Conservation (phyloP, 2,888 invertebrate genomes). For the Oxytorus armatus region DNA sequence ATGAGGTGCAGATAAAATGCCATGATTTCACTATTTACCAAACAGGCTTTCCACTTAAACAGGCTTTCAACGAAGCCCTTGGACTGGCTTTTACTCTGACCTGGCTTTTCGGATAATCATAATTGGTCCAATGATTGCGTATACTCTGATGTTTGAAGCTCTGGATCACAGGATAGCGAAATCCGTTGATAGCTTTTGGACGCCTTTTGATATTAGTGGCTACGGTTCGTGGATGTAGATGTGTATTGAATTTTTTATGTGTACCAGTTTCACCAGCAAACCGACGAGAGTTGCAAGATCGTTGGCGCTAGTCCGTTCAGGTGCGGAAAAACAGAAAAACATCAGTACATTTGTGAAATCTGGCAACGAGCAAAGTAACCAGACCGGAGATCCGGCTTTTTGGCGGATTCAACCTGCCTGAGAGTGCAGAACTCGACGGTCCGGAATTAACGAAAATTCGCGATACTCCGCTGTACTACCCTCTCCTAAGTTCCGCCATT, state of each 20-base stretch:
- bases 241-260: neutral
- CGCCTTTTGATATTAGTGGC: neutral
- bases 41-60: neutral
- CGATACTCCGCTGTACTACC: neutral
- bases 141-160: neutral
- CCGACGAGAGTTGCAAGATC: constrained; percentile 5
- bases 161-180: neutral
- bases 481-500: constrained; percentile 12
- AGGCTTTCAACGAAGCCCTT: neutral
- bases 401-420: constrained; percentile 38
- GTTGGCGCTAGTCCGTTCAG: constrained; percentile 20
- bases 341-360: constrained; percentile 52
- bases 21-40: neutral
- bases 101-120: neutral
- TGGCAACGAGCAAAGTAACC: constrained; percentile 33
- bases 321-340: constrained; percentile 53
- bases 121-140: constrained; percentile 2
- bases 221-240: neutral
- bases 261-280: neutral
- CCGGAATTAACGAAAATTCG: constrained; percentile 46
- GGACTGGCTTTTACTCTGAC: neutral
- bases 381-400: constrained; percentile 56
- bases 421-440: constrained; percentile 6
- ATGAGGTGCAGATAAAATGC: too few relatives aligned
- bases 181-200: neutral